Percentiles rank a stretch among this genome's conserved stretches.
These are phyloP conservation scores for Gallinago nigripennis DNA, from an alignment of 2,797 vertebrate species.

Conservation along the genomic window DNA sequence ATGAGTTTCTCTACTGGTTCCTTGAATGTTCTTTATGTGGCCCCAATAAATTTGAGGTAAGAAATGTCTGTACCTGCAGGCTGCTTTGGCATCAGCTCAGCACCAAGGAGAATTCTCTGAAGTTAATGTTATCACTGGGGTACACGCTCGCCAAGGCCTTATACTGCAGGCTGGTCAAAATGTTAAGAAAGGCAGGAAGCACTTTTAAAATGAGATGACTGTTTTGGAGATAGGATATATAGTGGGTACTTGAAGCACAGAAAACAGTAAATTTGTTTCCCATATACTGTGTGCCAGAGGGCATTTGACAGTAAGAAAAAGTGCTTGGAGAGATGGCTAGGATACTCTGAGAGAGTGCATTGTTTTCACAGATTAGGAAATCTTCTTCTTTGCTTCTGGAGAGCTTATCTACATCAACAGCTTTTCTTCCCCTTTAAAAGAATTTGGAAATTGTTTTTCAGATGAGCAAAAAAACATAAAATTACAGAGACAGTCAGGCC, in stretches of 20 bases:
- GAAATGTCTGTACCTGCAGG: neutral
- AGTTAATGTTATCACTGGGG: neutral
- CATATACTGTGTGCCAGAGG: neutral
- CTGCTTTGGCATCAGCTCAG: neutral
- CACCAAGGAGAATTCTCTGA: neutral
- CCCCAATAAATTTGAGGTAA: neutral
- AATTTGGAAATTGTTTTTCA: constrained; percentile 14
- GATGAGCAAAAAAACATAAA: neutral
- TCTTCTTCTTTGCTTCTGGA: constrained; percentile 6
- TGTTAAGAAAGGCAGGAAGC: neutral
- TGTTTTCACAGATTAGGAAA: constrained; percentile 24
- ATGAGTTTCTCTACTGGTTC: neutral
- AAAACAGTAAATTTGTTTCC: neutral
- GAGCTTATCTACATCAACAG: constrained; percentile 36
- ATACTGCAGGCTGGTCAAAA: neutral
- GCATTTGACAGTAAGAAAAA: neutral
- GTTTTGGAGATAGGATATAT: neutral
- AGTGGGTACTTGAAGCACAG: neutral
- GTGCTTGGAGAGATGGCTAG: neutral
- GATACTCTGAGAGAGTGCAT: neutral
- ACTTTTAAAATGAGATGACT: neutral
- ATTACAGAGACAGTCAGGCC: neutral
- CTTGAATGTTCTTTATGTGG: neutral
- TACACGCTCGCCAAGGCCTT: neutral
- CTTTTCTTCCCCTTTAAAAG: constrained; percentile 7